phyloP scores from a whole-genome alignment of 2,113 vertebrate genomes.

The Oostethus manadensis region DNA sequence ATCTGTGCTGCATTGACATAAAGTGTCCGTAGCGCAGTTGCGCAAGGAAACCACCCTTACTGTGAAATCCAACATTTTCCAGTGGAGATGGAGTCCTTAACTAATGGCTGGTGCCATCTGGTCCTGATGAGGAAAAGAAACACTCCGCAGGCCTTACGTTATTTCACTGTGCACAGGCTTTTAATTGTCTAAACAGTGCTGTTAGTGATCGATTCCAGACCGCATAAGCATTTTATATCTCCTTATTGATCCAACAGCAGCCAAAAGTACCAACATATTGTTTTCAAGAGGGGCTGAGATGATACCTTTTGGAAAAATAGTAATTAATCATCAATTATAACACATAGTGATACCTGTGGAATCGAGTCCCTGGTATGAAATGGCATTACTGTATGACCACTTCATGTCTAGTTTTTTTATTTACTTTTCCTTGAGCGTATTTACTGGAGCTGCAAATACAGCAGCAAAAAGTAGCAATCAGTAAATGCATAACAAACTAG shows the following conservation, averaged over 20 bases:
- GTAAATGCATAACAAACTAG: too few species aligned
- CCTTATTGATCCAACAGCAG: conserved; percentile 30
- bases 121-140: conserved; percentile 60
- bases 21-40: conserved; percentile 41
- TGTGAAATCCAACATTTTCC: conserved; percentile 56
- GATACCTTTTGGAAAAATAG: neutral
- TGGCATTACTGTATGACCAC: too few species aligned
- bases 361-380: too few species aligned
- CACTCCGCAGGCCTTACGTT: conserved; percentile 15
- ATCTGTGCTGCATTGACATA: conserved; percentile 50
- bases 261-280: conserved; percentile 1
- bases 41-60: conserved; percentile 17
- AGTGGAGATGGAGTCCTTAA: conserved; percentile 51
- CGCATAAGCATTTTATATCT: conserved; percentile 38
- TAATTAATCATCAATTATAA: conserved; percentile 18
- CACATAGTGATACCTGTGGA: neutral
- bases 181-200: conserved; percentile 48
- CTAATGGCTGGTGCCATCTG: conserved; percentile 60
- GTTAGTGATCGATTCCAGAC: conserved; percentile 44
- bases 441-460: too few species aligned
- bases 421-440: too few species aligned
- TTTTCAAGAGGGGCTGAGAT: conserved; percentile 3
- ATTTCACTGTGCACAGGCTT: conserved; percentile 19
- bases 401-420: too few species aligned
- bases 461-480: too few species aligned